phyloP scores from a whole-genome alignment of 2,888 invertebrate genomes.

The Drosophila kokeensis region DNA sequence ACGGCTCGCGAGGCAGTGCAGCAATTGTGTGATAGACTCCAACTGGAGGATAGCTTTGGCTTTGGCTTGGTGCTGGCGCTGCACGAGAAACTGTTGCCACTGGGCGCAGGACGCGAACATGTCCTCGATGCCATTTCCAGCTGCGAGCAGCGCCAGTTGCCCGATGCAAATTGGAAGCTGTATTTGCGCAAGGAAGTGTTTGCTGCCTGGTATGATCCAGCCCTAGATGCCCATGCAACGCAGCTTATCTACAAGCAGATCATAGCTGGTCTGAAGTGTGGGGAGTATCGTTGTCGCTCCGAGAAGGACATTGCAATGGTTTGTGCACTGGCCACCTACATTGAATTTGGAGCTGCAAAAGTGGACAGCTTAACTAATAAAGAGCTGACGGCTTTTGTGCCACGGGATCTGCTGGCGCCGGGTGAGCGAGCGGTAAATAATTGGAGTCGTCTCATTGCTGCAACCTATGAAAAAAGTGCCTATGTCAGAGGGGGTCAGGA shows the following conservation, averaged over 20 bases:
- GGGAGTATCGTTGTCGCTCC: slow-evolving; percentile 94
- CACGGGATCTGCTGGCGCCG: slow-evolving; percentile 84
- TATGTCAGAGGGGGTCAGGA: slow-evolving; percentile 87
- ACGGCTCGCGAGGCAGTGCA: slow-evolving; percentile 94
- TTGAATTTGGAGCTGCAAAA: slow-evolving; percentile 89
- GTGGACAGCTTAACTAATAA: slow-evolving; percentile 13
- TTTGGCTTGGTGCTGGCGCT: slow-evolving; percentile 96
- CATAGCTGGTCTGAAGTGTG: slow-evolving; percentile 94
- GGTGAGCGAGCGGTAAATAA: slow-evolving; percentile 88
- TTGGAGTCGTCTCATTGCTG: slow-evolving; percentile 90
- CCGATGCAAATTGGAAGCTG: slow-evolving; percentile 93
- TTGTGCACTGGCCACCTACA: slow-evolving; percentile 95
- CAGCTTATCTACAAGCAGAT: slow-evolving; percentile 96
- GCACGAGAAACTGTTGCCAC: slow-evolving; percentile 94
- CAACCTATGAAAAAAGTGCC: slow-evolving; percentile 90
- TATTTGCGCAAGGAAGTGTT: slow-evolving; percentile 96
- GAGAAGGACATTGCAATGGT: slow-evolving; percentile 95
- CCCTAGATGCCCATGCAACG: slow-evolving; percentile 92
- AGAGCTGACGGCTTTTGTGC: slow-evolving; percentile 76
- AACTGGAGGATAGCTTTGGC: slow-evolving; percentile 93
- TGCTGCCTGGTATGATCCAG: slow-evolving; percentile 95
- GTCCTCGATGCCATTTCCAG: slow-evolving; percentile 98
- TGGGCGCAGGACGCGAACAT: slow-evolving; percentile 95
- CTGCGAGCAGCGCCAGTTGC: slow-evolving; percentile 95
- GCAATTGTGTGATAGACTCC: slow-evolving; percentile 91